These are phyloP conservation scores for Porites lobata DNA, from an alignment of 92 coral and sea anemone species.

Conservation along the genomic window DNA sequence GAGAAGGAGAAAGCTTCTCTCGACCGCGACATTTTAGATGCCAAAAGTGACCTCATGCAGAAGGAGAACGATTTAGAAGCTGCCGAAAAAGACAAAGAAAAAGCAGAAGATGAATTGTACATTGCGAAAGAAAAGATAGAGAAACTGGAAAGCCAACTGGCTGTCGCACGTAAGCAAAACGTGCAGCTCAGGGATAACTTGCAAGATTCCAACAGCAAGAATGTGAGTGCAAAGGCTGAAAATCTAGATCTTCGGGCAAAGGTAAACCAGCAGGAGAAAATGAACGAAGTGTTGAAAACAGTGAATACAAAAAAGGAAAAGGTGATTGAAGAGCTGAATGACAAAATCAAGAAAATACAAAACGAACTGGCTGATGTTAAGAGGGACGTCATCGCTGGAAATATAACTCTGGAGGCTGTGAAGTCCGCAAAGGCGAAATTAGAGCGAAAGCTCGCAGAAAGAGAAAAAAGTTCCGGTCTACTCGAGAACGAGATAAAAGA, in stretches of 20 bases:
- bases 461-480: slow-evolving; percentile 50
- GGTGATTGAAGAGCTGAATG: slow-evolving; percentile 72
- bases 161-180: slow-evolving; percentile 78
- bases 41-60: slow-evolving; percentile 76
- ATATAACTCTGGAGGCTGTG: slow-evolving; percentile 72
- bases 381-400: slow-evolving; percentile 77
- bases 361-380: slow-evolving; percentile 76
- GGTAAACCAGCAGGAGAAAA: slow-evolving; percentile 75
- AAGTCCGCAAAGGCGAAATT: slow-evolving; percentile 78
- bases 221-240: slow-evolving; percentile 76
- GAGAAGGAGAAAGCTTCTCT: slow-evolving; percentile 86
- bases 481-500: slow-evolving; percentile 84
- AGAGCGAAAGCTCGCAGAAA: slow-evolving; percentile 80
- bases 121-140: slow-evolving; percentile 73
- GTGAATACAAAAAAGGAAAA: slow-evolving; percentile 83
- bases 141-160: slow-evolving; percentile 83
- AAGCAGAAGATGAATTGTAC: slow-evolving; percentile 89
- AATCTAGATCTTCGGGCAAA: slow-evolving; percentile 74
- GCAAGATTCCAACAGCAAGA: slow-evolving; percentile 80
- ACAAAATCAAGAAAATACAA: slow-evolving; percentile 85
- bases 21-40: slow-evolving; percentile 74
- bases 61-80: slow-evolving; percentile 84
- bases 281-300: slow-evolving; percentile 73
- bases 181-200: slow-evolving; percentile 85
- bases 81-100: slow-evolving; percentile 80